Conservation (phyloP, 2,888 invertebrate species). For the Drosophila basisetae region DNA sequence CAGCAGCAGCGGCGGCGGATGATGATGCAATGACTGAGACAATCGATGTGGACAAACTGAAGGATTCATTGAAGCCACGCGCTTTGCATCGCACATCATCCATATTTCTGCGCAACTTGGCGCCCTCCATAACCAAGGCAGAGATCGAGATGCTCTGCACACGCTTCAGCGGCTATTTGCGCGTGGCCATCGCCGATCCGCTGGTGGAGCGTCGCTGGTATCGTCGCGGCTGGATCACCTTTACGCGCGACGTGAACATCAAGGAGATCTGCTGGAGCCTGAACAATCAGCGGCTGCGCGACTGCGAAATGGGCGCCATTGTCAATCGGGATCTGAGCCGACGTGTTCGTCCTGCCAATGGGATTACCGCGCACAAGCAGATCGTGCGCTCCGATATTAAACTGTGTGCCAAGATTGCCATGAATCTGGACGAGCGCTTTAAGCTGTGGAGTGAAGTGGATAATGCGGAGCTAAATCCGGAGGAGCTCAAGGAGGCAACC, state of each 20-base stretch:
- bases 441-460: slow-evolving; percentile 89
- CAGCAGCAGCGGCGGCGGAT: background rate
- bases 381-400: slow-evolving; percentile 96
- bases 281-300: slow-evolving; percentile 92
- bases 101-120: slow-evolving; percentile 97
- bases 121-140: slow-evolving; percentile 97
- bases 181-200: slow-evolving; percentile 98
- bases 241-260: slow-evolving; percentile 97
- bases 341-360: slow-evolving; percentile 95
- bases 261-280: slow-evolving; percentile 99
- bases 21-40: slow-evolving; percentile 75
- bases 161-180: slow-evolving; percentile 95
- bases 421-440: slow-evolving; percentile 94
- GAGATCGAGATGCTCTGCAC: slow-evolving; percentile 98
- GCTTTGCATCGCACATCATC: slow-evolving; percentile 98
- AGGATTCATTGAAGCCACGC: slow-evolving; percentile 86
- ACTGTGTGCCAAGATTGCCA: slow-evolving; percentile 95
- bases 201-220: slow-evolving; percentile 98
- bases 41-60: slow-evolving; percentile 86
- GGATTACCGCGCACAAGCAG: slow-evolving; percentile 94
- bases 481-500: slow-evolving; percentile 25
- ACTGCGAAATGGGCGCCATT: slow-evolving; percentile 89
- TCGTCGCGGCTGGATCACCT: slow-evolving; percentile 99
- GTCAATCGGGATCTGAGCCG: slow-evolving; percentile 98
- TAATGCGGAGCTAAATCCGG: background rate